Evolutionary conservation across 2,113 vertebrate species (phyloP), one percentile per base, ranked within the genome.

Genomic region (Oncorhynchus nerka): DNA sequence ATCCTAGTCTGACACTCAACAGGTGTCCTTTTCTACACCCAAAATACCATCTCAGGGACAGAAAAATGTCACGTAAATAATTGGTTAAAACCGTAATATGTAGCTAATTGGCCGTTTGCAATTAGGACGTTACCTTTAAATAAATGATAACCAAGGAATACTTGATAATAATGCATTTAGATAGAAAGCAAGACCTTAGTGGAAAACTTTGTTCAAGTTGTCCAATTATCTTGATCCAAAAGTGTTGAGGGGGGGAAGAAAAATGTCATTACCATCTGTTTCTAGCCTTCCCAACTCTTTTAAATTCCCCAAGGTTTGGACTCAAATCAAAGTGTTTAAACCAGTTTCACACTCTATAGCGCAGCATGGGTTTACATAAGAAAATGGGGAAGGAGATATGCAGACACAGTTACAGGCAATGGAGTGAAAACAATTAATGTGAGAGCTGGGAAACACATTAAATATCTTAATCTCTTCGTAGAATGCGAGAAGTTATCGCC

Each of bases 151-250:
- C 65, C 49, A 79, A 83, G 85, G 78, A 89, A 84, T 86, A 80
- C 82, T 90, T 85, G 82, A 91, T 84, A 82, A 86, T 85, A 79
- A 84, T 77, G 81, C 70, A 75, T 88, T 87, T 77, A 77, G 76
- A 75, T 28, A 69, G 48, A 75, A 78, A 81, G 71, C 57, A 71
- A 82, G 78, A 61, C 79, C 76, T 85, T 68, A 32, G 79, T 77
- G 55, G 66, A 81, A 83, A 90, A 92, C 85, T 91, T 92, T 88
- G 80, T 70, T 80, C 71, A 87, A 92, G 85, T 62, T 86, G 90
- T 91, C 90, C 84, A 93, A 91, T 92, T 93, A 93, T 88, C 81
- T 88, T 90, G 83, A 93, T 92, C 89, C 89, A 87, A 92, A 90
- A 89, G 87, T 80, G 83, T 90, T 90, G 79, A 82, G 39, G 9